Evolutionary conservation across 2,797 vertebrate species (phyloP), one percentile per base, ranked within the genome.

Genomic region (Coranthus polyacanthus): DNA sequence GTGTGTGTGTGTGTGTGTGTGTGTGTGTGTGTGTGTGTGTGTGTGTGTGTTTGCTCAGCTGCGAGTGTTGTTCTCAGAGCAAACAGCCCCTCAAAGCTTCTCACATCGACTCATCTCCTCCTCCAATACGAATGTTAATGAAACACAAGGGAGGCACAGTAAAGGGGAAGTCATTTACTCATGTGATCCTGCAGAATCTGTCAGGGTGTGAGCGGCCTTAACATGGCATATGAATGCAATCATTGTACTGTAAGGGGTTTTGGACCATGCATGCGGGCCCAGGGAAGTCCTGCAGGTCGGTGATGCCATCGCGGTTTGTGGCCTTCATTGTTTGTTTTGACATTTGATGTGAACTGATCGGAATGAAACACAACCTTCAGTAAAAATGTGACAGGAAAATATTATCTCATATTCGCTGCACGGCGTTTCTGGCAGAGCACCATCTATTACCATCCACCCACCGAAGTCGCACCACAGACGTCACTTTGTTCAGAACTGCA

Each of bases 11-110:
- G 24, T 44, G 20, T 22, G 29, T 57, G 46, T 47, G 32, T 58
- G 53, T 57, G 26, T 49, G 45, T 44, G 34, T 13, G 11, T 24
- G n/a, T 3, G 0, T 7, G 21, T 13, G n/a, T 15, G 37, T 55
- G 37, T 10, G 38, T 16, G 13, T 22, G 11, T 84, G 83, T 90
- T 88, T 90, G 82, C 83, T 79, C 82, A 90, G 89, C 87, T 89
- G 86, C 56, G 26, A 71, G 61, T 54, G 66, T 73, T 39, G 72
- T 73, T 64, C 58, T 65, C 71, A 32, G 68, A 67, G 55, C 67
- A 85, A 85, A 85, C 60, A 77, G 64, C 47, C 46, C 46, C 63
- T 46, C 7, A 21, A 16, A 77, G 50, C 13, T 66, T 55, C 37
- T 62, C 50, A 13, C 69, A 57, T 42, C 10, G 36, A 36, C 57